Percentiles rank a stretch among this genome's conserved stretches.
phyloP scores from a whole-genome alignment of 2,113 vertebrate genomes.

The Campylomormyrus numenius region DNA sequence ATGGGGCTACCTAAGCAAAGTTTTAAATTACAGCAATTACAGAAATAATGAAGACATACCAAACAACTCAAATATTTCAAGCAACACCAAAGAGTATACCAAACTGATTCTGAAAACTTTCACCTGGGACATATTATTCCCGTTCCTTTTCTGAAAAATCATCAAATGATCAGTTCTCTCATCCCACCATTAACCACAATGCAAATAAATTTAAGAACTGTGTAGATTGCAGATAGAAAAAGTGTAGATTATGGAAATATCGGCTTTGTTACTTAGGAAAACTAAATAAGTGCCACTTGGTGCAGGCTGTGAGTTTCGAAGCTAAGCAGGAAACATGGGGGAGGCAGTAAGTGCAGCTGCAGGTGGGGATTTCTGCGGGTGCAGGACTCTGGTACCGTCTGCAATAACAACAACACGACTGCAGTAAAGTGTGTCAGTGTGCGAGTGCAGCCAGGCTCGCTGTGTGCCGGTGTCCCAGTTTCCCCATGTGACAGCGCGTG shows the following conservation, averaged over 20 bases:
- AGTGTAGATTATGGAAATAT: neutral
- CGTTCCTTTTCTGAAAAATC: neutral
- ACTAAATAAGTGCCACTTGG: neutral
- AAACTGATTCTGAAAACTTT: neutral
- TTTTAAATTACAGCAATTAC: neutral
- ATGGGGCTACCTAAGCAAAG: neutral
- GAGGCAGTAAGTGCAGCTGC: neutral
- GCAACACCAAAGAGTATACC: neutral
- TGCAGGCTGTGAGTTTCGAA: neutral
- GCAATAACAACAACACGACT: conserved; percentile 18
- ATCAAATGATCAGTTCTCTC: too few relatives aligned
- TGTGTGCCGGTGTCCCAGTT: neutral
- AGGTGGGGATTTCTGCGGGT: neutral
- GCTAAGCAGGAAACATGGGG: neutral
- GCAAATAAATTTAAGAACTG: neutral
- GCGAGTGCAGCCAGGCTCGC: neutral
- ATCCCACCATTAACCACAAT: neutral
- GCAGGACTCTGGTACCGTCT: neutral
- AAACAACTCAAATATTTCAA: neutral
- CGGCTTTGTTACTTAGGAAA: neutral
- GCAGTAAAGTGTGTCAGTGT: neutral
- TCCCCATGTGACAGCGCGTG: neutral
- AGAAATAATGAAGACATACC: neutral
- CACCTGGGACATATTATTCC: neutral
- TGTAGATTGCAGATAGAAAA: neutral